Evolutionary conservation across 2,113 vertebrate species (phyloP), one percentile per base, ranked within the genome.

Genomic region (Amphiprion ocellaris): DNA sequence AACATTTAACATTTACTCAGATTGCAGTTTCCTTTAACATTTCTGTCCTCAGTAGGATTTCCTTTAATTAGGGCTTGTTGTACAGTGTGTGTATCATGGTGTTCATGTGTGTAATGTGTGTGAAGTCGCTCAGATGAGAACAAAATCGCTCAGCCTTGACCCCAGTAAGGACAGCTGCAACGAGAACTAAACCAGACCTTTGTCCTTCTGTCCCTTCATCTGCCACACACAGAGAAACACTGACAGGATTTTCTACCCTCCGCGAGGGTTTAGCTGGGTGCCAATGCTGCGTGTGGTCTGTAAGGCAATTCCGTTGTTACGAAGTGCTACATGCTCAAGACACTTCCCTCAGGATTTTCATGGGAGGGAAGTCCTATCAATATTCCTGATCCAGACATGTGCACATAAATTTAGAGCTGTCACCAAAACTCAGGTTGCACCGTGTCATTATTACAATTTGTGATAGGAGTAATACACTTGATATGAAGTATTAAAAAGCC

Each of bases 261-360:
- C 49, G 50, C 10, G 1, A 69, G 69, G 80, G 46, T 79, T 83
- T 86, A 88, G 76, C 53, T 50, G 50, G 81, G 76, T 73, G 84
- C 79, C 70, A 17, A 60, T 74, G 80, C 54, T 87, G 85, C 82
- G 90, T 93, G 92, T 94, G 93, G 94, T 94, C 92, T 91, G 91
- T 87, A 92, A 95, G 84, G 74, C 80, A 87, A 92, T 89, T 86
- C 87, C 74, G 79, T 90, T 79, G 81, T 91, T 89, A 90, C 90
- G 87, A 91, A 82, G 79, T 81, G 74, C 68, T 89, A 90, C 88
- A 90, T 93, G 87, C 90, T 86, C 65, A 10, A 77, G 86, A 83
- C 73, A 14, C 77, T 81, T 86, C 87, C 85, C 65, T 81, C 56
- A 14, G 84, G 87, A 88, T 88, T 89, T 87, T 89, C 81, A 83